phyloP scores from a whole-genome alignment of 2,797 vertebrate genomes.

The Mormyrops attenuatus region DNA sequence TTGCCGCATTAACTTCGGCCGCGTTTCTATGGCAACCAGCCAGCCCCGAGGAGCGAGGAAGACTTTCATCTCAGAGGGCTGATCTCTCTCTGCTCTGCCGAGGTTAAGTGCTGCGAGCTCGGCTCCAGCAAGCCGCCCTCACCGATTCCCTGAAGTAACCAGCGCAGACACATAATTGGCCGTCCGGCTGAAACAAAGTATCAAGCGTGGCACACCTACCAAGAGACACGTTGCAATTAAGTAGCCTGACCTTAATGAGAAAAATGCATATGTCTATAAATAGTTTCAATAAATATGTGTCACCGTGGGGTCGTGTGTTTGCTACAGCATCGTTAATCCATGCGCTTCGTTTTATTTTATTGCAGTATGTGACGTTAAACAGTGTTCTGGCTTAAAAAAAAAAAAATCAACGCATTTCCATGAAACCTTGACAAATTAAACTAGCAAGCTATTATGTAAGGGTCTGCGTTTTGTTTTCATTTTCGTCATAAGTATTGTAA shows the following conservation, averaged over 20 bases:
- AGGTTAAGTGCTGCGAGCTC: slow-evolving; percentile 1
- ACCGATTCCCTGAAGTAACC: slow-evolving; percentile 24
- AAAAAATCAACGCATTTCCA: not conserved
- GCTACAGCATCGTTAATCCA: not conserved
- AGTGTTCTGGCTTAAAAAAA: not conserved
- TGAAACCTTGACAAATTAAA: not conserved
- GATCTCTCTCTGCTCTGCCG: slow-evolving; percentile 17
- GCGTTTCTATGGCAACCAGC: slow-evolving; percentile 59
- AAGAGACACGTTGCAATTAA: not conserved
- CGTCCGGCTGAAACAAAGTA: not conserved
- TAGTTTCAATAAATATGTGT: not conserved
- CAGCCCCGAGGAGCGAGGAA: slow-evolving; percentile 25
- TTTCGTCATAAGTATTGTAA: not conserved
- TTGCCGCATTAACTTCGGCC: slow-evolving; percentile 54
- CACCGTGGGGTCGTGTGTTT: not conserved
- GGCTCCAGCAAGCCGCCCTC: slow-evolving; percentile 9
- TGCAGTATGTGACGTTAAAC: not conserved
- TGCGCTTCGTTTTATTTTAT: not conserved
- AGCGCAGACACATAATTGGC: slow-evolving; percentile 7
- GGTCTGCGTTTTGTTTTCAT: not conserved
- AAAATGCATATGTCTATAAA: not conserved
- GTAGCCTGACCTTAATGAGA: not conserved
- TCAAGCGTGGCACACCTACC: not conserved
- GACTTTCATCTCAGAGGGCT: slow-evolving; percentile 34
- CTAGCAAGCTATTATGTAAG: not conserved